Conservation (phyloP, 2,888 invertebrate genomes). For the Cheiracanthium punctorium region DNA sequence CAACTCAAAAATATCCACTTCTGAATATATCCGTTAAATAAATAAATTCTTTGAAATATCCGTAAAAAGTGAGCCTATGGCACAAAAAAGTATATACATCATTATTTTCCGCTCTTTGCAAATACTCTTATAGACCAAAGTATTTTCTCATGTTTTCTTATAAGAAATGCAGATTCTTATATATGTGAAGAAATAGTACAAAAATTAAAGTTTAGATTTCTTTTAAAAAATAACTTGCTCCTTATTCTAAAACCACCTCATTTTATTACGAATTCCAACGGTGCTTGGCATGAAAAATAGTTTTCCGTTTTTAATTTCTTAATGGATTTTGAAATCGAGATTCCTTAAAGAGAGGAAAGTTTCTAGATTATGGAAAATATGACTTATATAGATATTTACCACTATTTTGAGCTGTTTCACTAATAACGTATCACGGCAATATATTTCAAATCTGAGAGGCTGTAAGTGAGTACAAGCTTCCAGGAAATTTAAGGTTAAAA, state of each 20-base stretch:
- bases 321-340: background rate
- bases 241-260: background rate
- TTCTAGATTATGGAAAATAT: background rate
- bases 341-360: background rate
- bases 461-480: too few species aligned
- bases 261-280: background rate
- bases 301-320: background rate
- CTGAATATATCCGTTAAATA: too few species aligned
- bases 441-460: too few species aligned
- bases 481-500: too few species aligned
- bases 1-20: too few species aligned
- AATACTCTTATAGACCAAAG: background rate
- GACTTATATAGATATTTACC: too few species aligned
- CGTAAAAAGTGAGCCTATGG: too few species aligned
- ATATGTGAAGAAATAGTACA: background rate
- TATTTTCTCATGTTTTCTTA: background rate
- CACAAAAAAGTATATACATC: too few species aligned
- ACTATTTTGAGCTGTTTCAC: too few species aligned
- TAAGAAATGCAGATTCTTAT: background rate
- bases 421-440: too few species aligned
- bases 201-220: background rate
- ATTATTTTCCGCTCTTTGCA: too few species aligned
- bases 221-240: background rate
- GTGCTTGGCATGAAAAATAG: background rate
- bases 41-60: too few species aligned